A percentile compares a stretch with the other conserved stretches of the same genome.
Conservation (phyloP, 2,888 invertebrate genomes). For the Xanthia togata region DNA sequence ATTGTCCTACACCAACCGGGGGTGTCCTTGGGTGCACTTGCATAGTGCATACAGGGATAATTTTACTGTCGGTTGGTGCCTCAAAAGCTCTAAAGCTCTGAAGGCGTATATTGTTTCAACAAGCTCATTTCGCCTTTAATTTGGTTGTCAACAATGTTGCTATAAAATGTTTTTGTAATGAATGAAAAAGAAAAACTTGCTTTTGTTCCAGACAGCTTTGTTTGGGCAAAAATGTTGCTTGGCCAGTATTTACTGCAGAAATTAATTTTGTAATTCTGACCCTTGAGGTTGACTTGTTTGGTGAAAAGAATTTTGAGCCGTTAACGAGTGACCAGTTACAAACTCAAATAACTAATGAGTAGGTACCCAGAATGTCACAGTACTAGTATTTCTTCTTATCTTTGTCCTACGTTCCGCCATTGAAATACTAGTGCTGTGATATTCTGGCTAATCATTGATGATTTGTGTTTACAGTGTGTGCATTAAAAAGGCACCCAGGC, state of each 20-base stretch:
- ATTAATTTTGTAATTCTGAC: conserved; percentile 9
- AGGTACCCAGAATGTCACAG: background rate
- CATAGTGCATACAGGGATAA: too few relatives aligned
- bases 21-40: too few relatives aligned
- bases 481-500: too few relatives aligned
- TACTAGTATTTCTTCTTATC: background rate
- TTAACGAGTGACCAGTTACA: too few relatives aligned
- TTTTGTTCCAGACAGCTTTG: conserved; percentile 18
- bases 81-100: too few relatives aligned
- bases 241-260: conserved; percentile 13
- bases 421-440: too few relatives aligned
- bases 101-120: background rate
- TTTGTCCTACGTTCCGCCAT: too few relatives aligned
- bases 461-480: too few relatives aligned
- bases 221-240: conserved; percentile 30
- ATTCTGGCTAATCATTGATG: too few relatives aligned
- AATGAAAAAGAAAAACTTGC: conserved; percentile 15
- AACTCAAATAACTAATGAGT: background rate
- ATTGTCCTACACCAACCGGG: too few relatives aligned
- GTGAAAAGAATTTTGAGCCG: conserved; percentile 1
- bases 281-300: background rate
- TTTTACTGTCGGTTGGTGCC: too few relatives aligned
- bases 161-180: conserved; percentile 22
- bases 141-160: conserved; percentile 11
- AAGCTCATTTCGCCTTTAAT: background rate